These are phyloP conservation scores for Hiodon alosoides DNA, from an alignment of 2,113 vertebrate species.

Conservation along the genomic window DNA sequence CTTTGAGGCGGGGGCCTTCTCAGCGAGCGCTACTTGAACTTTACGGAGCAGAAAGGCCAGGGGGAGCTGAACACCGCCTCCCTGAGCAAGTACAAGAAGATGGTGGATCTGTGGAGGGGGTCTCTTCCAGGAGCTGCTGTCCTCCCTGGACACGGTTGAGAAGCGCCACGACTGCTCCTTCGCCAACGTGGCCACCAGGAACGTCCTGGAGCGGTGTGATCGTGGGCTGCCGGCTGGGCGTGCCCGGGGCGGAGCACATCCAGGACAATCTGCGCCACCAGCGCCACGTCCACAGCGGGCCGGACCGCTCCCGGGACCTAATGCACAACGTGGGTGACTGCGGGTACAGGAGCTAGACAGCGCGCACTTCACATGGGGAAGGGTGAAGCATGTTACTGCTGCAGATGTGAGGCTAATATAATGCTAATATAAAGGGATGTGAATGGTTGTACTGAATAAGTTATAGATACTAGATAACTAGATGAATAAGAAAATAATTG, in stretches of 20 bases:
- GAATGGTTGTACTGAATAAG: too few species aligned
- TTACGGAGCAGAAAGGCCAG: constrained; percentile 32
- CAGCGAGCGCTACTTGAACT: constrained; percentile 33
- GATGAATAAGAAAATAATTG: too few species aligned
- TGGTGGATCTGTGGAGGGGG: constrained; percentile 45
- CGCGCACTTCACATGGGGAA: neutral
- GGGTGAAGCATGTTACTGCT: neutral
- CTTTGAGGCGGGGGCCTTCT: constrained; percentile 43
- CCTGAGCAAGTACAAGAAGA: constrained; percentile 49
- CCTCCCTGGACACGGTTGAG: constrained; percentile 33
- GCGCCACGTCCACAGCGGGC: constrained; percentile 38
- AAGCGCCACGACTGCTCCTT: constrained; percentile 37
- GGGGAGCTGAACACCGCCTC: constrained; percentile 43
- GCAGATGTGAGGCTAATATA: too few species aligned
- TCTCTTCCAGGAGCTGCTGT: constrained; percentile 49
- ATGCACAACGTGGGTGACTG: constrained; percentile 42
- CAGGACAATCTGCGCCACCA: constrained; percentile 37
- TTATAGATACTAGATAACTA: too few species aligned
- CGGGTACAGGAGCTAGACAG: constrained; percentile 44
- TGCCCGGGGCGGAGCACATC: constrained; percentile 46
- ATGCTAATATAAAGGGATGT: too few species aligned
- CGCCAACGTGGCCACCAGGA: constrained; percentile 42
- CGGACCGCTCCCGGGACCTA: constrained; percentile 38
- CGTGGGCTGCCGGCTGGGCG: constrained; percentile 42
- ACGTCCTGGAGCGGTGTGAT: constrained; percentile 49